Evolutionary conservation across 2,797 vertebrate species (phyloP), one percentile per base, ranked within the genome.

Genomic region (Argya squamiceps): DNA sequence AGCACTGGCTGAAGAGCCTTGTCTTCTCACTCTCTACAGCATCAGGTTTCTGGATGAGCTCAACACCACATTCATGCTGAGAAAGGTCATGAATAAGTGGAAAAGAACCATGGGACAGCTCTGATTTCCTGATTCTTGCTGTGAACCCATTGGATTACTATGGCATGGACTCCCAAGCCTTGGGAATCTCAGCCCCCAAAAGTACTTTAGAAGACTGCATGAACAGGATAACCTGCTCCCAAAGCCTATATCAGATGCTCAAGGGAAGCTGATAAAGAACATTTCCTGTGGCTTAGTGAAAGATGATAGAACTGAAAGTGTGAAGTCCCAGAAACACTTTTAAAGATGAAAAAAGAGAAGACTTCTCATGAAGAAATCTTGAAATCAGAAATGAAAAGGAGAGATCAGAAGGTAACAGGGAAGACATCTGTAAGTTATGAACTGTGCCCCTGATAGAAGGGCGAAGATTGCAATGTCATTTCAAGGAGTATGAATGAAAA

Each of bases 341-440:
- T 44, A 55, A 81, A 65, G n/a, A 88, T 12, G 21, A 34, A 56
- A 56, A 56, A 29, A 39, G 16, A 36, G 8, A 23, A 37, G 16
- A 76, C 18, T 39, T 79, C 53, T 80, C 41, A 56, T 9, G 18
- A 71, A 91, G 37, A 94, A 88, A 81, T 78, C 67, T 60, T 92
- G 36, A 78, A 91, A 84, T 56, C 77, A 43, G 29, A 88, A 88
- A 74, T 39, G 26, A 89, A 84, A 90, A 84, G n/a, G 46, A 69
- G 58, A 83, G 46, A 50, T 52, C 82, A 74, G 78, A 67, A 43
- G 22, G 65, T 46, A 89, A 62, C 44, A 90, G 21, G 34, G 55
- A 78, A 90, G 88, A 86, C 34, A 82, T 58, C 15, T 84, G 24
- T 76, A 94, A 88, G 83, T 56, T 92, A 81, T 10, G 49, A 95